phyloP scores from a whole-genome alignment of 2,888 invertebrate genomes.

The Neoitamus cyanurus region DNA sequence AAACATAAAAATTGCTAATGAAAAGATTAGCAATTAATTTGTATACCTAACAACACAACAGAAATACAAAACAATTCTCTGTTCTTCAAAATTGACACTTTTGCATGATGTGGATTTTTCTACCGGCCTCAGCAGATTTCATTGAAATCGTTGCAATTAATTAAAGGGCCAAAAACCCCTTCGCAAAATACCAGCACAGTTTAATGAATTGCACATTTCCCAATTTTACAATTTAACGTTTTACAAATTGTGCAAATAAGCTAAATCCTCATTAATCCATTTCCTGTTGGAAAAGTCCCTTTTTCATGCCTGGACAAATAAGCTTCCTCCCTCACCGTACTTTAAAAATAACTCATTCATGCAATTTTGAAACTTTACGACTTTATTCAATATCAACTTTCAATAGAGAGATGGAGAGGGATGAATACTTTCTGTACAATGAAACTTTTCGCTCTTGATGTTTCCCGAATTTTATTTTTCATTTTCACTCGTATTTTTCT shows the following conservation, averaged over 20 bases:
- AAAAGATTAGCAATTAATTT: no score
- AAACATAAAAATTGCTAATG: no score
- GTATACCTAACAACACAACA: no score
- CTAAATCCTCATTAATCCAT: background rate
- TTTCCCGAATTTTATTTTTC: background rate
- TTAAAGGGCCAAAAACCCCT: background rate
- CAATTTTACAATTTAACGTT: background rate
- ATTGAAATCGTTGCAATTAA: background rate
- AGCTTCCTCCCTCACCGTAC: background rate
- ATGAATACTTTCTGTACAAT: background rate
- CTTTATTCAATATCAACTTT: background rate
- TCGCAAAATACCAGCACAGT: background rate
- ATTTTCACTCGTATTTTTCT: background rate
- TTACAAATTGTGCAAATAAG: background rate
- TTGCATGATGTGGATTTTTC: background rate
- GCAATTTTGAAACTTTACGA: background rate
- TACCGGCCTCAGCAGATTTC: no score
- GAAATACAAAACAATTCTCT: background rate
- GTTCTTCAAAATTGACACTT: background rate
- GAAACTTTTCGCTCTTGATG: background rate
- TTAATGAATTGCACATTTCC: background rate
- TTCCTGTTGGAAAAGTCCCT: background rate
- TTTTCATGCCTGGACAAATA: background rate
- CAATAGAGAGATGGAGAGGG: background rate
- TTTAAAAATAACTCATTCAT: background rate